These are phyloP conservation scores for Neosalanx taihuensis DNA, from an alignment of 2,797 vertebrate species.

Conservation along the genomic window DNA sequence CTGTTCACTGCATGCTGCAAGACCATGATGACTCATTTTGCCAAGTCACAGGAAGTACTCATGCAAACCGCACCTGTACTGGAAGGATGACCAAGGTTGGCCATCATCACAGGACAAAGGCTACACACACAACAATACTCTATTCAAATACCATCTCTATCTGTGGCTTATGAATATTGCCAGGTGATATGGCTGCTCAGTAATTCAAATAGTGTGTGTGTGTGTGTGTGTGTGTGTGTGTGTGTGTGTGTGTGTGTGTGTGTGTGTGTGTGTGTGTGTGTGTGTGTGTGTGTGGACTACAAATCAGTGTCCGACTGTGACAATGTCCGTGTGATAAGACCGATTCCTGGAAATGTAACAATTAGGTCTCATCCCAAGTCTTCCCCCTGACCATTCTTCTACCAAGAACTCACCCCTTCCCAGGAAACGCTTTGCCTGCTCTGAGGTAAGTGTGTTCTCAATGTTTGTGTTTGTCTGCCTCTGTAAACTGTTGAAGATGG, in stretches of 20 bases:
- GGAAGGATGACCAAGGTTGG: background rate
- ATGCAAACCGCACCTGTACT: background rate
- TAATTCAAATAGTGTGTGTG: slow-evolving; percentile 9
- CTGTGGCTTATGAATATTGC: slow-evolving; percentile 1
- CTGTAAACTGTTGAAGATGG: background rate
- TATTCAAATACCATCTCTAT: slow-evolving; percentile 4
- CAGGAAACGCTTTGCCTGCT: background rate
- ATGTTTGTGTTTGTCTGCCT: background rate
- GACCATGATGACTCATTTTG: slow-evolving; percentile 14
- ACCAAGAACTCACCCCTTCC: background rate
- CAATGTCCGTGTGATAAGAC: background rate
- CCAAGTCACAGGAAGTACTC: slow-evolving; percentile 6
- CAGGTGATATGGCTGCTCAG: background rate
- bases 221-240: slow-evolving; percentile 6
- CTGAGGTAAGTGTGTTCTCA: background rate
- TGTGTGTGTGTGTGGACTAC: no score
- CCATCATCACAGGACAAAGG: background rate
- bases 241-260: slow-evolving; percentile 10
- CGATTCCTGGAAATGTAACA: background rate
- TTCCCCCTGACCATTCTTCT: background rate
- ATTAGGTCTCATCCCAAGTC: background rate
- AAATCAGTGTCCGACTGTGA: background rate
- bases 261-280: slow-evolving; percentile 6
- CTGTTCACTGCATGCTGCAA: background rate
- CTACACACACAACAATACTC: background rate